Evolutionary conservation across 53 echinoderm and acorn worm genomes (phyloP), one percentile per base, ranked within the genome.

Genomic region (Luidia sarsii): DNA sequence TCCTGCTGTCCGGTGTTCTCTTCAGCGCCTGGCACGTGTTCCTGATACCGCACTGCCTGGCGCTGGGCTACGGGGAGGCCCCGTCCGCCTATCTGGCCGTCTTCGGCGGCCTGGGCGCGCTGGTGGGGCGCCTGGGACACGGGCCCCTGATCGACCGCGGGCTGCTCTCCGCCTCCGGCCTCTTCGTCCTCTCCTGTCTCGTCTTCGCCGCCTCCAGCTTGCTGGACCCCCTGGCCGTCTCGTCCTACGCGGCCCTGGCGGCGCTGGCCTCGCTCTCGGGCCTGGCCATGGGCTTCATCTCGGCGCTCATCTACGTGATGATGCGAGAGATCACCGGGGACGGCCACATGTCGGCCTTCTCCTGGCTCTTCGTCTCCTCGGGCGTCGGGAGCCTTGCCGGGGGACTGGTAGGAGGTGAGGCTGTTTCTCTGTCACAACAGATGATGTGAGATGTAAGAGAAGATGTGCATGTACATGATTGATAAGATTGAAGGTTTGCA

Each of bases 41-140:
- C n/a, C n/a, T n/a, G n/a, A n/a, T n/a, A n/a, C 77, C 77, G 19
- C 77, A 29, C 10, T 59, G 77, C 8, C 14, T 61, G 7, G 25
- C 59, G 61, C 21, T 45, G 8, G 77, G 77, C 20, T 60, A 41
- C 5, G 60, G 61, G 10, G 48, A 77, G 1, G 18, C 29, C n/a
- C n/a, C n/a, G n/a, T n/a, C n/a, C n/a, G n/a, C n/a, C n/a, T n/a
- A n/a, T n/a, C n/a, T n/a, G n/a, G n/a, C n/a, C n/a, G n/a, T n/a
- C n/a, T n/a, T n/a, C n/a, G n/a, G n/a, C n/a, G n/a, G n/a, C n/a
- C n/a, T n/a, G n/a, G n/a, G n/a, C n/a, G n/a, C n/a, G n/a, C n/a
- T n/a, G n/a, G n/a, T n/a, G n/a, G n/a, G n/a, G 2, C 77, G 77
- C 19, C 33, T 61, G n/a, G 61, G 41, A 0, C 62, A 77, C 3